Evolutionary conservation across 2,797 vertebrate genomes (phyloP), one percentile per base, ranked within the genome.

Genomic region (Danio albolineatus): DNA sequence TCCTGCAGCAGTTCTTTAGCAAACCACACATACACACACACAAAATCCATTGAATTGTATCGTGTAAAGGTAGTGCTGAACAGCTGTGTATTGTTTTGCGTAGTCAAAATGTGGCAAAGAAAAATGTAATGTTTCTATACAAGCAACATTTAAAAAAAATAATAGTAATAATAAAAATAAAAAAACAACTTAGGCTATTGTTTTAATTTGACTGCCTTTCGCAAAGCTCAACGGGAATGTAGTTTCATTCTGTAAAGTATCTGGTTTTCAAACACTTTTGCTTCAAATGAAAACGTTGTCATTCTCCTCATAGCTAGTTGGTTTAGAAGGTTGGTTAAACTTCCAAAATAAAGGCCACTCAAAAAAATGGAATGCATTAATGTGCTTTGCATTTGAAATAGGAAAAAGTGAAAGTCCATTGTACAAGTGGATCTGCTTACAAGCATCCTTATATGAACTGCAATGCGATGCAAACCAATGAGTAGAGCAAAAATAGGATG

Each of bases 401-500:
- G 10, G 48, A 38, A 10, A 28, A 70, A 39, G 67, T 19, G 67
- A 6, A 54, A 41, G 49, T 41, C n/a, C 57, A 38, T 38, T 38
- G 57, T 38, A 8, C 6, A 60, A 60, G 7, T 14, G 57, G 28
- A 19, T 36, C 28, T n/a, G 6, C 10, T 51, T 51, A 51, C 48
- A 38, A 53, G 10, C 10, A n/a, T 19, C 38, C 10, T 41, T 54
- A 41, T 14, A 6, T 12, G n/a, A 14, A 7, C n/a, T 13, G n/a
- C 8, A 19, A 53, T 19, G 67, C 38, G 71, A 54, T 43, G 12
- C 38, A 54, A 41, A 71, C 12, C 19, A 12, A 41, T 41, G 10
- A 17, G 49, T 71, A 71, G n/a, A 19, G n/a, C 49, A 71, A 38
- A 41, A 19, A n/a, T n/a, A 54, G 67, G 7, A 41, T 21, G 49